Conservation (phyloP, 2,113 vertebrate genomes). For the Arizona elegans region DNA sequence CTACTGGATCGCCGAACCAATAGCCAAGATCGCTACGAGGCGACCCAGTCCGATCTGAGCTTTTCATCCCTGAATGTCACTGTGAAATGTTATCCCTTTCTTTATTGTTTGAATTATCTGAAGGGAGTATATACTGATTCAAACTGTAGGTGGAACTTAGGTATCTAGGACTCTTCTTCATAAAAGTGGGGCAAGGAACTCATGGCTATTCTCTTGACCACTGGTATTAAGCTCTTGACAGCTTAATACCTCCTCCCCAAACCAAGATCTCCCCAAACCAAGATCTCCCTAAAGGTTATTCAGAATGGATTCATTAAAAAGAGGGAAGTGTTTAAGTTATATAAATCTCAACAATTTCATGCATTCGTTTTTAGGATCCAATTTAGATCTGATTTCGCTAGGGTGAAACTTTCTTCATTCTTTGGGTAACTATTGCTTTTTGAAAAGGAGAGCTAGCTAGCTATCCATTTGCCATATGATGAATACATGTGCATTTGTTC, state of each 20-base stretch:
- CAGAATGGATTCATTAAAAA: neutral
- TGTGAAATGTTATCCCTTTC: neutral
- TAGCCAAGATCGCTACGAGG: too few relatives aligned
- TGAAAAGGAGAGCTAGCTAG: neutral
- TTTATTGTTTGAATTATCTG: neutral
- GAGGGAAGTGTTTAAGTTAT: neutral
- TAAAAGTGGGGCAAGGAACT: neutral
- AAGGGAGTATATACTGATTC: neutral
- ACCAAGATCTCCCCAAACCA: neutral
- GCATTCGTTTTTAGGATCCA: neutral
- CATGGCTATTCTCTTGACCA: neutral
- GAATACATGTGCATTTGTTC: neutral
- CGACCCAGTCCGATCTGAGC: too few relatives aligned
- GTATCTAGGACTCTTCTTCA: neutral
- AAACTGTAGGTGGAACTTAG: neutral
- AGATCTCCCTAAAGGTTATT: neutral
- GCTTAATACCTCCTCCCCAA: neutral
- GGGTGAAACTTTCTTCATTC: neutral
- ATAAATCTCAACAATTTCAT: neutral
- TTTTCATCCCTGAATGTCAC: neutral
- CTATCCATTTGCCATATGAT: neutral
- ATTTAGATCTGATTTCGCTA: neutral
- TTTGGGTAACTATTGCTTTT: neutral
- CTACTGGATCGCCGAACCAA: too few relatives aligned
- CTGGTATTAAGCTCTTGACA: neutral